Conservation (phyloP, 2,888 invertebrate genomes). For the Macrophya alboannulata region DNA sequence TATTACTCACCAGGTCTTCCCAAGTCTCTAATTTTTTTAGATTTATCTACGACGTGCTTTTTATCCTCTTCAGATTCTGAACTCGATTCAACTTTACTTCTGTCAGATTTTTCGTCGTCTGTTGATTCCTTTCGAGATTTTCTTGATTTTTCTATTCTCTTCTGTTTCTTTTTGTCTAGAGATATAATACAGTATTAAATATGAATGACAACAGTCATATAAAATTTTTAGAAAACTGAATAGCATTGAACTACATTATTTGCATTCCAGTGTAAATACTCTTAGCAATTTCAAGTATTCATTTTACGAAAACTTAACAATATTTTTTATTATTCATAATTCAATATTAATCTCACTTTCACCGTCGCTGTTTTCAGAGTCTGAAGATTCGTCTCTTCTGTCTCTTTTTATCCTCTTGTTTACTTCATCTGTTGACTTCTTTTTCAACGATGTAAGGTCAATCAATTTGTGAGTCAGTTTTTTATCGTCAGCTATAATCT, state of each 20-base stretch:
- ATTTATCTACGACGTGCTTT: slow-evolving; percentile 74
- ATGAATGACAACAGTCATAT: background rate
- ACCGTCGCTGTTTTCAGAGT: slow-evolving; percentile 75
- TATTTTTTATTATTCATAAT: background rate
- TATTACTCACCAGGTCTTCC: slow-evolving; percentile 69
- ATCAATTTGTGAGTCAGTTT: slow-evolving; percentile 70
- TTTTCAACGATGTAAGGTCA: slow-evolving; percentile 66
- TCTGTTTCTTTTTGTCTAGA: slow-evolving; percentile 74
- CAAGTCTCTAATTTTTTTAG: slow-evolving; percentile 72
- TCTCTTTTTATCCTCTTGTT: slow-evolving; percentile 73
- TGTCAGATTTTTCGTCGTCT: slow-evolving; percentile 81
- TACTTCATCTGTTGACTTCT: slow-evolving; percentile 71
- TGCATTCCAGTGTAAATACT: background rate
- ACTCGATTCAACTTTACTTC: slow-evolving; percentile 82
- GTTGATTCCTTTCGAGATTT: slow-evolving; percentile 76
- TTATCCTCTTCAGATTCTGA: slow-evolving; percentile 82
- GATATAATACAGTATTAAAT: slow-evolving; percentile 2
- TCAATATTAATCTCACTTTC: slow-evolving; percentile 64
- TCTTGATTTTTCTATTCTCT: slow-evolving; percentile 72
- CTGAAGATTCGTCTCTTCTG: slow-evolving; percentile 75
- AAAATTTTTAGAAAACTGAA: background rate
- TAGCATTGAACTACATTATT: background rate
- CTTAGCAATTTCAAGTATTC: background rate
- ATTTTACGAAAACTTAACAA: slow-evolving; percentile 5
- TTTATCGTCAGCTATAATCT: slow-evolving; percentile 72